phyloP scores from a whole-genome alignment of 2,888 invertebrate genomes.

The Drosophila prostipennis region DNA sequence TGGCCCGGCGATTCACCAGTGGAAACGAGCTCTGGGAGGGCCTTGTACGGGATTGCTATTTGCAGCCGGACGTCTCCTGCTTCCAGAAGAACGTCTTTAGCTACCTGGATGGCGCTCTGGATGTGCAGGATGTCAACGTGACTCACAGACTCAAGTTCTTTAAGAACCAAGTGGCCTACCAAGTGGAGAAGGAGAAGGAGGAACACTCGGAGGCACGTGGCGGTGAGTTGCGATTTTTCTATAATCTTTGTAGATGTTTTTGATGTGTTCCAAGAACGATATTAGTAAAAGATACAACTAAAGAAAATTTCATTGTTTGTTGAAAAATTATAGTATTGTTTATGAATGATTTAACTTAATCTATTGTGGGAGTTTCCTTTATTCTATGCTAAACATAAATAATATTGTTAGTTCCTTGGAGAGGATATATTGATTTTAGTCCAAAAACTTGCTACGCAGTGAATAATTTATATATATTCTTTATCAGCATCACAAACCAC shows the following conservation, averaged over 20 bases:
- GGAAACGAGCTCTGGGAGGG: constrained; percentile 90
- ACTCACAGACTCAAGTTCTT: constrained; percentile 88
- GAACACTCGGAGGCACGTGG: constrained; percentile 50
- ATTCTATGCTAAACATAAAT: too few species aligned
- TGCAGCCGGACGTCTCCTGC: constrained; percentile 88
- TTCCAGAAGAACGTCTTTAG: constrained; percentile 91
- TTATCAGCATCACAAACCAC: too few species aligned
- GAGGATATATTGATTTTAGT: too few species aligned
- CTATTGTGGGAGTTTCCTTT: too few species aligned
- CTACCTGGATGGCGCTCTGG: constrained; percentile 89
- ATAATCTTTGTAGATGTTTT: neutral
- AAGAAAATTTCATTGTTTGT: too few species aligned
- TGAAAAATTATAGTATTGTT: too few species aligned
- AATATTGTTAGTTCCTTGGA: too few species aligned
- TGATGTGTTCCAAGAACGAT: neutral
- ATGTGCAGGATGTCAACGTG: constrained; percentile 88
- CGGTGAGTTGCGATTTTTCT: constrained; percentile 48
- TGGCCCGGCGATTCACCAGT: constrained; percentile 82
- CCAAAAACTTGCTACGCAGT: too few species aligned
- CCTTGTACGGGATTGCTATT: constrained; percentile 89
- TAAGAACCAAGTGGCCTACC: constrained; percentile 87
- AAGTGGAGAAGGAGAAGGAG: constrained; percentile 60
- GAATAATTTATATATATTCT: too few species aligned
- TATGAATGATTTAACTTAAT: too few species aligned
- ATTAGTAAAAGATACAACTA: too few species aligned